Evolutionary conservation across 2,797 vertebrate species (phyloP).

Genomic region (Lophotriccus pileatus): DNA sequence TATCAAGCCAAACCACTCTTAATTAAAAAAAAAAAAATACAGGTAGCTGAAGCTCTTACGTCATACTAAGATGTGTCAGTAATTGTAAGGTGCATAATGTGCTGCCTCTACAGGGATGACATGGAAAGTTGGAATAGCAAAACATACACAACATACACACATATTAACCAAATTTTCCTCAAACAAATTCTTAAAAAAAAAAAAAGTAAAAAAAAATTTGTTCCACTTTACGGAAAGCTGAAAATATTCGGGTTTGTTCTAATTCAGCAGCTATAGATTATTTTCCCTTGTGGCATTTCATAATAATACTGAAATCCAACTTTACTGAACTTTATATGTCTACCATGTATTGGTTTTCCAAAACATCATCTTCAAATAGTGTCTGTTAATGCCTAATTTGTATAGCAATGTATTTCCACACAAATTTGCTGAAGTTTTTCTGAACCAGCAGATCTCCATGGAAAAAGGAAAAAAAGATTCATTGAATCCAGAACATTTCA

Average conservation of each 20-base stretch:
- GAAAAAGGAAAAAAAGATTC: neutral
- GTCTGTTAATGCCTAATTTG: neutral
- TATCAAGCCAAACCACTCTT: neutral
- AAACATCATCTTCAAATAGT: neutral
- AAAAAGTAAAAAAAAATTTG: neutral
- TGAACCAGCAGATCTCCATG: neutral
- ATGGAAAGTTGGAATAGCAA: neutral
- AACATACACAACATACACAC: neutral
- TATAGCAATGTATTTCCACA: neutral
- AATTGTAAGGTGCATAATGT: neutral
- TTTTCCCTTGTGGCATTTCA: neutral
- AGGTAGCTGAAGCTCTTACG: neutral
- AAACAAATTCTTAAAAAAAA: neutral
- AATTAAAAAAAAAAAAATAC: neutral
- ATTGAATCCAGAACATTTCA: neutral
- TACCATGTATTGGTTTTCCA: neutral
- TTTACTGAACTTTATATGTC: neutral
- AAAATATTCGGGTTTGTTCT: neutral
- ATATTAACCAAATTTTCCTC: neutral
- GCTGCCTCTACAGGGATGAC: neutral
- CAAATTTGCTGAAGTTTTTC: neutral
- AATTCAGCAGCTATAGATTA: neutral
- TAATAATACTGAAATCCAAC: neutral
- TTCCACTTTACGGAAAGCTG: neutral
- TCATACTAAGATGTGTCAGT: neutral